Evolutionary conservation across 2,888 invertebrate genomes (phyloP).

Genomic region (Molanna angustata): DNA sequence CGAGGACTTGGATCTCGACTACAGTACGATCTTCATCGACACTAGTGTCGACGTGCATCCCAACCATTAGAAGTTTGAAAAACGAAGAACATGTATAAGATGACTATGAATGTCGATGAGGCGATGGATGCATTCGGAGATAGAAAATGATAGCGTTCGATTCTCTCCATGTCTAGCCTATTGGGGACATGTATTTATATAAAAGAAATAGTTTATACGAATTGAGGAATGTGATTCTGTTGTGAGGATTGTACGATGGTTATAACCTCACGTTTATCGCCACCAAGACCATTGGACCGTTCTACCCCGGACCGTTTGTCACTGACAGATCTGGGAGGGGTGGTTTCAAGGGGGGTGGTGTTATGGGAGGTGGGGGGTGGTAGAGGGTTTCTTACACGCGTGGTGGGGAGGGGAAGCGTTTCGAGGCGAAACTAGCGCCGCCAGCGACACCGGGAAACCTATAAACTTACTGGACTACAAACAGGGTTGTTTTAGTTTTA

Average conservation of each 20-base stretch:
- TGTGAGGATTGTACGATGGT: neutral
- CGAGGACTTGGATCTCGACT: no score
- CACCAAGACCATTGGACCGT: constrained; percentile 25
- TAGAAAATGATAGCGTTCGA: no score
- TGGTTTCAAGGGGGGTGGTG: constrained; percentile 6
- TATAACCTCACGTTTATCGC: constrained; percentile 18
- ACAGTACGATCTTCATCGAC: no score
- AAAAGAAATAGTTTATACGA: no score
- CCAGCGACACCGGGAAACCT: constrained; percentile 24
- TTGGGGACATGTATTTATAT: no score
- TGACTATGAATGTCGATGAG: no score
- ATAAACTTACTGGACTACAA: constrained; percentile 11
- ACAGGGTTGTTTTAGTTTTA: constrained; percentile 9
- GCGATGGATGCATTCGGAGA: no score
- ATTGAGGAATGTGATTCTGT: no score
- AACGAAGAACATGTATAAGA: no score
- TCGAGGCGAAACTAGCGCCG: constrained; percentile 24
- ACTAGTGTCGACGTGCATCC: no score
- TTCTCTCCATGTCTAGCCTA: no score
- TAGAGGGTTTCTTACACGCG: neutral
- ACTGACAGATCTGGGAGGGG: constrained; percentile 25
- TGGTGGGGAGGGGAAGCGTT: neutral
- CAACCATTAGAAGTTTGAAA: no score
- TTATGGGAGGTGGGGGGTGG: neutral
- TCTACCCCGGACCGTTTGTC: constrained; percentile 29